Base-by-base conservation (phyloP, 2,888 invertebrate species). In the Cephus nigrinus region DNA sequence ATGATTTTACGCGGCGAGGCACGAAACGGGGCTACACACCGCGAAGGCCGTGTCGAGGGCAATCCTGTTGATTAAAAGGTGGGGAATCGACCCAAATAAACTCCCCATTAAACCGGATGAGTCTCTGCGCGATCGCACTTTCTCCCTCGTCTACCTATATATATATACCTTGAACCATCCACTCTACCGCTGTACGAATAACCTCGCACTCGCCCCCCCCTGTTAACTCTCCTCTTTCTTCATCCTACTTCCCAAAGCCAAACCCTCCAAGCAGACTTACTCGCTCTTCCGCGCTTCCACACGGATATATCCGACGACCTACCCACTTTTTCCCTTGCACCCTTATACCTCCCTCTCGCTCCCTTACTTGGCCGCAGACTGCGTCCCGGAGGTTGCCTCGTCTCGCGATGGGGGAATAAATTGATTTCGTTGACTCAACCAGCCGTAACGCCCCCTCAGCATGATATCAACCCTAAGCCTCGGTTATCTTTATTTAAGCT, bases 401-500 rank as follows among this genome's bases (percentile, higher is more conserved):
- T 55, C 55, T 55, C 55, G 55, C 55, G 55, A 55, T 55, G 87
- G 87, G 87, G 88, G 90, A 90, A 91, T 91, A 91, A 91, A 91
- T 91, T 91, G 91, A 91, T 91, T 91, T 89, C 90, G 90, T 91
- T 89, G 90, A 91, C 85, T 91, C 90, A 90, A 91, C 88, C 89
- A 90, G 89, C 88, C 90, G 90, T 89, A 90, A 91, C 91, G 90
- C 89, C 89, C 89, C 89, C 88, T 89, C 88, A 86, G 88, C 88
- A 84, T 88, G 90, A 90, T 90, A 91, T 90, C 91, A 90, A 88
- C 88, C 89, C 90, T 91, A 89, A 90, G 90, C 89, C 89, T 87
- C 88, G 88, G 91, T 91, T 91, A 91, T 91, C 91, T 91, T 91
- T 90, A 91, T 90, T 91, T 90, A 90, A 91, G 90, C 90, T 88